Evolutionary conservation across 2,797 vertebrate species (phyloP).

Genomic region (Spinibarbus caldwelli): DNA sequence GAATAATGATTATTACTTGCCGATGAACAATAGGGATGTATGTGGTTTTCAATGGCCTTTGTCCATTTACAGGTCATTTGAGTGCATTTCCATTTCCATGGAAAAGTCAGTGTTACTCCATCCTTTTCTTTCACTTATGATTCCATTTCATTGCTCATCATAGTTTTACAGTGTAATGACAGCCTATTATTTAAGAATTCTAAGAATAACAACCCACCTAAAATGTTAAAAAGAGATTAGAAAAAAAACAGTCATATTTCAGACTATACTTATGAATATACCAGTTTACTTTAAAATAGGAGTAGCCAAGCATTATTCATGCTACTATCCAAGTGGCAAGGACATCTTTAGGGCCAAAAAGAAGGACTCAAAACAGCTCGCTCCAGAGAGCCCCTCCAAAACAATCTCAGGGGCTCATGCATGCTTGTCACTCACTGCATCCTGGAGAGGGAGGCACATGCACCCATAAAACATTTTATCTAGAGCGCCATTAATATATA

Average conservation of each 20-base stretch:
- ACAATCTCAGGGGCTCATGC: not conserved
- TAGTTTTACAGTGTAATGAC: conserved; percentile 48
- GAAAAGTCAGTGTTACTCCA: conserved; percentile 27
- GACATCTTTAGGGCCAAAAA: not conserved
- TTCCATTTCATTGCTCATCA: conserved; percentile 31
- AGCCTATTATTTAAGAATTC: conserved; percentile 52
- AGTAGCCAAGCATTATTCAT: too few relatives aligned
- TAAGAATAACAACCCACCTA: conserved; percentile 39
- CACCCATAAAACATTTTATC: too few relatives aligned
- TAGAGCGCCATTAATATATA: too few relatives aligned
- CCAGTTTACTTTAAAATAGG: too few relatives aligned
- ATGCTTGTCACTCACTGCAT: too few relatives aligned
- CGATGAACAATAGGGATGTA: conserved; percentile 58
- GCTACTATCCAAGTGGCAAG: too few relatives aligned
- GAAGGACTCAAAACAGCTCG: not conserved
- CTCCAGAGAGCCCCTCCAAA: not conserved
- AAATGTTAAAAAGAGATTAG: conserved; percentile 49
- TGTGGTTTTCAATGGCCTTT: conserved; percentile 51
- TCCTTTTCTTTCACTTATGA: conserved; percentile 32
- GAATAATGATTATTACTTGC: conserved; percentile 55
- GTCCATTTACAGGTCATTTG: conserved; percentile 47
- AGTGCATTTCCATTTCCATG: conserved; percentile 25
- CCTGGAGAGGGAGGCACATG: too few relatives aligned
- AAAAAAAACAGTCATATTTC: conserved; percentile 56
- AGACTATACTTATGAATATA: conserved; percentile 16